Evolutionary conservation across 1,140 invertebrate species (phyloP).

Genomic region (Aphis gossypii): DNA sequence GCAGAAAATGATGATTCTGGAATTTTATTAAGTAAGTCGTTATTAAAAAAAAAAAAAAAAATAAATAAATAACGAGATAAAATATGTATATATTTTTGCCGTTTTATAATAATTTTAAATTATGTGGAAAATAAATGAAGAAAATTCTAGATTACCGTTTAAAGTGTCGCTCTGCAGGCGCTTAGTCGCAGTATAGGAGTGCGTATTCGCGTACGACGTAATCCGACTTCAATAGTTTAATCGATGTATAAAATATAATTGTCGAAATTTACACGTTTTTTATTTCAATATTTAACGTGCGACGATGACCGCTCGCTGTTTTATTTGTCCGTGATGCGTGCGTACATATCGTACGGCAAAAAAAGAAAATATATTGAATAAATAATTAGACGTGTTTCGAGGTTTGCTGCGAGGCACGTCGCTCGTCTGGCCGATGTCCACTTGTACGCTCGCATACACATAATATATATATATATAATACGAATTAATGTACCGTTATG

Average conservation of each 20-base stretch:
- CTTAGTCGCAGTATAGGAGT: background rate
- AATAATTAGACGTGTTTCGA: constrained; percentile 17
- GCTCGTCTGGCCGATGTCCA: background rate
- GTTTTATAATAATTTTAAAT: background rate
- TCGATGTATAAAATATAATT: background rate
- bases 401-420: background rate
- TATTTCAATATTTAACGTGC: background rate
- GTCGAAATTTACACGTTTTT: background rate
- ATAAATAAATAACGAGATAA: background rate
- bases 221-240: background rate
- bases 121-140: background rate
- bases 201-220: background rate
- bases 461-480: background rate
- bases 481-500: background rate
- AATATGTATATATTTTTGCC: background rate
- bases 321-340: background rate
- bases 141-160: background rate
- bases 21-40: no score
- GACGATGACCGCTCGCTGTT: background rate
- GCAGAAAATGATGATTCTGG: no score
- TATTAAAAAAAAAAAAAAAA: no score
- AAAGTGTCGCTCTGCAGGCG: background rate
- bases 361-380: background rate
- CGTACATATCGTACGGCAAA: background rate
- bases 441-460: background rate